phyloP scores from a whole-genome alignment of 2,888 invertebrate species.

The Epirrhoe alternata region DNA sequence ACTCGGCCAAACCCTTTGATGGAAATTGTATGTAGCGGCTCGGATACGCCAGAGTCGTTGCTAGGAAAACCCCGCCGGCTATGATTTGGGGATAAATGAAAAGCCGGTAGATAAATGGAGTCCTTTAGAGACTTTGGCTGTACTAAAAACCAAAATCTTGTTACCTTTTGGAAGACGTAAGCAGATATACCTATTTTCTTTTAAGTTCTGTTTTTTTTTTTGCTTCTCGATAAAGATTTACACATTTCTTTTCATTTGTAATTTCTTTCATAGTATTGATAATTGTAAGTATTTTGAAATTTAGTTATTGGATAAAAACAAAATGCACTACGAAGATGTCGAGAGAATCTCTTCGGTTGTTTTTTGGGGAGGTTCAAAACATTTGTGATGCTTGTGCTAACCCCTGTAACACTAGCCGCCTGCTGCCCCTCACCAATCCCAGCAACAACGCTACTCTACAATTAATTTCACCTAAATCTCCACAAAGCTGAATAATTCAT shows the following conservation, averaged over 20 bases:
- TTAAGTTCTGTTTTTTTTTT: neutral
- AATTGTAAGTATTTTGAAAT: too few species aligned
- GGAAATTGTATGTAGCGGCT: constrained; percentile 74
- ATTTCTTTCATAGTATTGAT: too few species aligned
- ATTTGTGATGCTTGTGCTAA: neutral
- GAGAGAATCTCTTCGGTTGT: neutral
- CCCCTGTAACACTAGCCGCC: neutral
- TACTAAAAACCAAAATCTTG: neutral
- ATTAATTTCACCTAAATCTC: constrained; percentile 68
- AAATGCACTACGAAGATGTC: neutral
- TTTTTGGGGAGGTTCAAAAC: neutral
- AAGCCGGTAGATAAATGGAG: constrained; percentile 1
- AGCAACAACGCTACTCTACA: constrained; percentile 48
- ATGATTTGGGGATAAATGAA: constrained; percentile 15
- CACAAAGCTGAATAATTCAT: constrained; percentile 55
- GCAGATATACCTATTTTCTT: neutral
- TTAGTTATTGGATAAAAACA: too few species aligned
- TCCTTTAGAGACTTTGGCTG: neutral
- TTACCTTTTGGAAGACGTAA: neutral
- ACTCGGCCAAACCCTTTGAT: constrained; percentile 68
- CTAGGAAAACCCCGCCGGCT: constrained; percentile 3
- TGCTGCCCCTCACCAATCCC: constrained; percentile 1
- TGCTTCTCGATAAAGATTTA: neutral
- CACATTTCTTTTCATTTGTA: too few species aligned
- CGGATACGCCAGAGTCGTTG: constrained; percentile 5